Conservation (phyloP, 2,888 invertebrate species). For the Polylopha cassiicola region DNA sequence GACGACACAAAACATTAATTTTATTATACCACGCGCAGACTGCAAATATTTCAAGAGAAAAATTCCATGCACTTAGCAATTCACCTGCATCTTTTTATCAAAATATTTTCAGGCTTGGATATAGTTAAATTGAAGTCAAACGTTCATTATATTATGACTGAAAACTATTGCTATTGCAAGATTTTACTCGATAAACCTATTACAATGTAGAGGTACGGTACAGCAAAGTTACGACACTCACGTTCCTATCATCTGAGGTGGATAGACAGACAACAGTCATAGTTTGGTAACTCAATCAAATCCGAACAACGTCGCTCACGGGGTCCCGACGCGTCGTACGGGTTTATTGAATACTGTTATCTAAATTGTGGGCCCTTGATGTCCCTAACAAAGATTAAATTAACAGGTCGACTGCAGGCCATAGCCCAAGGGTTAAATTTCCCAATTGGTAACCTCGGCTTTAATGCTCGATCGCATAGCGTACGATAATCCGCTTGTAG, state of each 20-base stretch:
- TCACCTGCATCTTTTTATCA: too few species aligned
- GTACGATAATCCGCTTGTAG: constrained; percentile 57
- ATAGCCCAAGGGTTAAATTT: constrained; percentile 44
- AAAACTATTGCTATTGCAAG: background rate
- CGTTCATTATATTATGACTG: background rate
- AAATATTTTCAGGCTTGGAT: too few species aligned
- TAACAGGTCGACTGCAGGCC: constrained; percentile 60
- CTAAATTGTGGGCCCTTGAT: constrained; percentile 65
- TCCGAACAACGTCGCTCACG: constrained; percentile 49
- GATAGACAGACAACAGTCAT: constrained; percentile 43
- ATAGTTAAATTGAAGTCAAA: too few species aligned
- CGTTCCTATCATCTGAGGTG: constrained; percentile 30
- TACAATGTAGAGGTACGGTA: background rate
- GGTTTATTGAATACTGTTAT: constrained; percentile 70
- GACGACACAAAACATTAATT: constrained; percentile 38
- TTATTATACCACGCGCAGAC: constrained; percentile 46
- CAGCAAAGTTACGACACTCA: constrained; percentile 25
- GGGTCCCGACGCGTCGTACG: constrained; percentile 50
- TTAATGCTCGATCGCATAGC: constrained; percentile 51
- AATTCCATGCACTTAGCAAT: too few species aligned
- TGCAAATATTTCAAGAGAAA: too few species aligned
- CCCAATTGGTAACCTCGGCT: constrained; percentile 50
- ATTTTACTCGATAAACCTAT: background rate
- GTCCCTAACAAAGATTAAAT: constrained; percentile 65
- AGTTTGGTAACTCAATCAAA: constrained; percentile 67